These are phyloP conservation scores for Turritopsis dohrnii DNA, from an alignment of 30 jellyfish, hydroid and myxozoan genomes.

Conservation along the genomic window DNA sequence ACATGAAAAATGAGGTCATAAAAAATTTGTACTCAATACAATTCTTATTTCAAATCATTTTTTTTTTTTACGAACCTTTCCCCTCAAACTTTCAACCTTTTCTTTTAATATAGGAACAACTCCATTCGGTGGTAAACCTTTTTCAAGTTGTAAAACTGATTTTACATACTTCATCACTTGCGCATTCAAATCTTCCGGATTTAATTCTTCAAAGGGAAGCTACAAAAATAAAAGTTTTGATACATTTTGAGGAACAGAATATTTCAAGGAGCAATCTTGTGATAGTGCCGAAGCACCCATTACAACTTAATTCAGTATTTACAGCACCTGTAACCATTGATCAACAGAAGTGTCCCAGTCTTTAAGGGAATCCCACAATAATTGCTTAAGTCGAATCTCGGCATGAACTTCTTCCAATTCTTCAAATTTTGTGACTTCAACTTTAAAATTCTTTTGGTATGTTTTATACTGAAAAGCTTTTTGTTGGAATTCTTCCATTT, in stretches of 20 bases:
- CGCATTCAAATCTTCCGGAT: slow-evolving; percentile 69
- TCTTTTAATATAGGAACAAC: slow-evolving; percentile 94
- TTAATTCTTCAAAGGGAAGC: slow-evolving; percentile 67
- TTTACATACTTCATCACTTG: slow-evolving; percentile 91
- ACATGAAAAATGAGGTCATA: neutral
- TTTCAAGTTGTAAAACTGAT: slow-evolving; percentile 81
- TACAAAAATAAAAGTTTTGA: neutral
- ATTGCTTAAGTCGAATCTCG: slow-evolving; percentile 77
- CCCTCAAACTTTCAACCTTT: slow-evolving; percentile 84
- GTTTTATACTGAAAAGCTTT: slow-evolving; percentile 64
- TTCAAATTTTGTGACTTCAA: slow-evolving; percentile 92
- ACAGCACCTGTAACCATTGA: slow-evolving; percentile 89
- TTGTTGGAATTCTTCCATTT: slow-evolving; percentile 62
- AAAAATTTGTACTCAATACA: too few species aligned
- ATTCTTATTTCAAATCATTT: neutral
- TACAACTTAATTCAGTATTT: too few species aligned
- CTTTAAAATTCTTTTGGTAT: slow-evolving; percentile 87
- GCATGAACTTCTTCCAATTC: slow-evolving; percentile 87
- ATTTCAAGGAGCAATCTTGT: too few species aligned
- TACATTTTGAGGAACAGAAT: too few species aligned
- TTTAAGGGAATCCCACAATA: slow-evolving; percentile 77
- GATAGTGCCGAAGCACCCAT: too few species aligned
- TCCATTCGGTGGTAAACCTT: slow-evolving; percentile 96
- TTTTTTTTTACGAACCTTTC: slow-evolving; percentile 60
- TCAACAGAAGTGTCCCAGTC: slow-evolving; percentile 78